phyloP scores from a whole-genome alignment of 2,113 vertebrate genomes.

The Neodon shergylaensis region DNA sequence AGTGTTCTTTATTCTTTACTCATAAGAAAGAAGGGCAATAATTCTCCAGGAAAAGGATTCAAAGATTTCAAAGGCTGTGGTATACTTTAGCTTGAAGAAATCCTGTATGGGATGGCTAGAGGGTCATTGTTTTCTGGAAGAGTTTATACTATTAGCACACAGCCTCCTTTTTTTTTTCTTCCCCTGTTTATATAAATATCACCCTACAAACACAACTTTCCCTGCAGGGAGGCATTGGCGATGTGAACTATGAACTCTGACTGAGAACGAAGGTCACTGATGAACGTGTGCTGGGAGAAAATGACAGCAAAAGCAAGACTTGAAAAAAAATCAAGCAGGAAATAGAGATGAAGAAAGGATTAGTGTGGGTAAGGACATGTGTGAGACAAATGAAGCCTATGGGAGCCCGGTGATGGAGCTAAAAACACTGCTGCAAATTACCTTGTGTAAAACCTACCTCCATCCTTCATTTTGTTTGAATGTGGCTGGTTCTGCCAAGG shows the following conservation, averaged over 20 bases:
- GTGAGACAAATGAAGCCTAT: not conserved
- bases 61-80: not conserved
- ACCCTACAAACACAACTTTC: not conserved
- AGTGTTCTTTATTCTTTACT: not conserved
- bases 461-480: conserved; percentile 18
- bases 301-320: not conserved
- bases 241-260: not conserved
- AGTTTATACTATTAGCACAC: rapidly evolving
- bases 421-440: not conserved
- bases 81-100: not conserved
- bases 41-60: not conserved
- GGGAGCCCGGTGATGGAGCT: not conserved
- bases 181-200: not conserved
- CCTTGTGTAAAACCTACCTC: not conserved
- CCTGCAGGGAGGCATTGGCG: not conserved
- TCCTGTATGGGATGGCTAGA: not conserved
- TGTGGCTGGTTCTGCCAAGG: not conserved
- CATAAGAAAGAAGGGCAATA: not conserved
- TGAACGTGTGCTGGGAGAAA: not conserved
- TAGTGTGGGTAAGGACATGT: not conserved
- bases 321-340: not conserved
- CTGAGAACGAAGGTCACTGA: not conserved
- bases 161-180: not conserved
- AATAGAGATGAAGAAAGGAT: not conserved
- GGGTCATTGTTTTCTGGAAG: not conserved